Base-by-base conservation (phyloP, 2,888 invertebrate species). In the Latrodectus hesperus region DNA sequence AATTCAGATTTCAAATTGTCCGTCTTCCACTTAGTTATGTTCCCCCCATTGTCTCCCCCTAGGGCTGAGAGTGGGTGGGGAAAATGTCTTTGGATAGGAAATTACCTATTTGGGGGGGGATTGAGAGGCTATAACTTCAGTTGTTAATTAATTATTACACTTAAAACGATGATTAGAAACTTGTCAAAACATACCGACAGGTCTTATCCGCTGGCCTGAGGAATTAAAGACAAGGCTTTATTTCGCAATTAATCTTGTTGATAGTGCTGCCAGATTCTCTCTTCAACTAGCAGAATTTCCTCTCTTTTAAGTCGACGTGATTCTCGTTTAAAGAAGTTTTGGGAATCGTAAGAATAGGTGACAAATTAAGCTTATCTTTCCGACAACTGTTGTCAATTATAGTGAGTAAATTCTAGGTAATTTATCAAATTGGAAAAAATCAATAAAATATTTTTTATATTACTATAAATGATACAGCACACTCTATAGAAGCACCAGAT, bases 141-240 rank as follows among this genome's bases (percentile, higher is more conserved):
- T 68, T 87, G 86, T 87, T 87, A 87, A 87, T 87, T 87, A 87
- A 87, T 87, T 87, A 81, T 81, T 77, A 72, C 86, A 73, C 86
- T 87, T 87, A 81, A 87, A 87, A 87, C 76, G 86, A 87, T 87
- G 86, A 87, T 87, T 87, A 81, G 86, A 73, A 81, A 81, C 81
- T 73, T 87, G 86, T 87, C 86, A 87, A 87, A 81, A 82, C 86
- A 81, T 72, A 77, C 77, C 72, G 65, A 53, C 65, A 75, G 77
- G 81, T 70, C 72, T 86, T 86, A 86, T 71, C 65, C 65, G 67
- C 53, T n/a, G 22, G 14, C 73, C 11, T 9, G 14, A 11, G 38
- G 64, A 17, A 60, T 53, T 53, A 49, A 16, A 16, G 49, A 6
- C 38, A n/a, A 38, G 64, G 65, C n/a, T 65, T 49, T 38, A 17